A percentile compares a stretch with the other conserved stretches of the same genome.
Conservation (phyloP, 2,797 vertebrate species). For the Sebastes matsubarae region DNA sequence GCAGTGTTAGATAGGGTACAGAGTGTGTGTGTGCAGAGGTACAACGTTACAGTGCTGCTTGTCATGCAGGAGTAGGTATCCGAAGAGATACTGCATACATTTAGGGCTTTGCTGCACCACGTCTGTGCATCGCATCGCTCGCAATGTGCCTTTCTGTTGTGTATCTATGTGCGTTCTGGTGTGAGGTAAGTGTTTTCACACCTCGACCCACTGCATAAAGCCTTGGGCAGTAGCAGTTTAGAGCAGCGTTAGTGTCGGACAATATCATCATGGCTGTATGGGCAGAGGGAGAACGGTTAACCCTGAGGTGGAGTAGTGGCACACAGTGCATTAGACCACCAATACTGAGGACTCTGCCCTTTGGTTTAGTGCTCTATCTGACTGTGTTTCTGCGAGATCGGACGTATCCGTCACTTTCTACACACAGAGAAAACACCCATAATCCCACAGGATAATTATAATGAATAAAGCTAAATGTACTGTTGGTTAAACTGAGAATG, state of each 20-base stretch:
- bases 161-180: not conserved
- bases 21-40: not conserved
- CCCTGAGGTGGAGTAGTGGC: constrained; percentile 40
- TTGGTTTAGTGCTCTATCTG: constrained; percentile 4
- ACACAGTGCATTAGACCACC: constrained; percentile 38
- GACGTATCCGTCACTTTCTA: constrained; percentile 6
- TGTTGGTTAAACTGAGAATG: not conserved
- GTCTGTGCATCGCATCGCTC: constrained; percentile 6
- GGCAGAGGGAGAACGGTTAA: constrained; percentile 35
- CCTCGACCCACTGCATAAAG: constrained; percentile 19
- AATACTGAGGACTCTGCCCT: constrained; percentile 13
- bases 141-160: not conserved
- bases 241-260: constrained; percentile 48
- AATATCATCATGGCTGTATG: constrained; percentile 42
- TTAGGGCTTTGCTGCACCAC: constrained; percentile 35
- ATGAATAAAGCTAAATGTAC: not conserved
- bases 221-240: constrained; percentile 45
- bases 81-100: constrained; percentile 36
- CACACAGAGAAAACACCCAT: constrained; percentile 1
- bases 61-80: constrained; percentile 39
- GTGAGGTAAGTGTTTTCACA: constrained; percentile 47
- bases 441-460: not conserved
- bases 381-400: not conserved
- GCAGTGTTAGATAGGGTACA: constrained; percentile 8
- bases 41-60: constrained; percentile 16